A percentile compares a stretch with the other conserved stretches of the same genome.
Conservation (phyloP, 2,113 vertebrate species). For the Bombycilla garrulus region DNA sequence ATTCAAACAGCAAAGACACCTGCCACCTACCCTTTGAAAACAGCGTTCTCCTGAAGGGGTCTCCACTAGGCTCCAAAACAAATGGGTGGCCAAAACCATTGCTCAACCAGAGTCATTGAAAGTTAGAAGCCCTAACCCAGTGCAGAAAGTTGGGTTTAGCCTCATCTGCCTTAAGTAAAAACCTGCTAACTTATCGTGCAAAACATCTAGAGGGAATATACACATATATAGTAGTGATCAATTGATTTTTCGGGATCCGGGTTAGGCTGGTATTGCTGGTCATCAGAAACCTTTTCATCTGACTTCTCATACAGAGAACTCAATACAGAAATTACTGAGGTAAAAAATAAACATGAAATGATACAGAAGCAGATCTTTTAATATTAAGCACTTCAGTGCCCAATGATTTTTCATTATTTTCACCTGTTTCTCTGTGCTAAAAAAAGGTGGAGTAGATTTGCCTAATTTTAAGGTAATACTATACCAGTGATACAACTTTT, state of each 20-base stretch:
- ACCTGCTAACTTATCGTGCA: not conserved
- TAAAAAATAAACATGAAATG: not conserved
- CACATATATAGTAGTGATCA: not conserved
- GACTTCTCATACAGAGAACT: not conserved
- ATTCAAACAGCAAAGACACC: not conserved
- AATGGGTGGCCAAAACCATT: not conserved
- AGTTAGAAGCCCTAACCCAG: not conserved
- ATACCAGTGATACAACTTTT: not conserved
- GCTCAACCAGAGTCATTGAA: not conserved
- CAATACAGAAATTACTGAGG: not conserved
- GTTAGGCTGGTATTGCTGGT: not conserved
- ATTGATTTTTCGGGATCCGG: not conserved
- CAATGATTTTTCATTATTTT: not conserved
- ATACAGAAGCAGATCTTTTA: not conserved
- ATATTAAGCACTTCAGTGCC: not conserved
- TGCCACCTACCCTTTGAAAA: not conserved
- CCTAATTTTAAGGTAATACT: not conserved
- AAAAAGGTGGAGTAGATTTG: not conserved
- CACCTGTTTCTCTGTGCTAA: not conserved
- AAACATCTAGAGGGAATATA: not conserved
- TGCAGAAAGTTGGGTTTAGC: not conserved
- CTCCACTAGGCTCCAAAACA: not conserved
- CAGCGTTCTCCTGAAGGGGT: not conserved
- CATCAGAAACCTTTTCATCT: not conserved
- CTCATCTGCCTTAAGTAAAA: not conserved